A percentile compares a stretch with the other conserved stretches of the same genome.
Evolutionary conservation across 2,797 vertebrate genomes (phyloP).

Genomic region (Sebastiscus tertius): DNA sequence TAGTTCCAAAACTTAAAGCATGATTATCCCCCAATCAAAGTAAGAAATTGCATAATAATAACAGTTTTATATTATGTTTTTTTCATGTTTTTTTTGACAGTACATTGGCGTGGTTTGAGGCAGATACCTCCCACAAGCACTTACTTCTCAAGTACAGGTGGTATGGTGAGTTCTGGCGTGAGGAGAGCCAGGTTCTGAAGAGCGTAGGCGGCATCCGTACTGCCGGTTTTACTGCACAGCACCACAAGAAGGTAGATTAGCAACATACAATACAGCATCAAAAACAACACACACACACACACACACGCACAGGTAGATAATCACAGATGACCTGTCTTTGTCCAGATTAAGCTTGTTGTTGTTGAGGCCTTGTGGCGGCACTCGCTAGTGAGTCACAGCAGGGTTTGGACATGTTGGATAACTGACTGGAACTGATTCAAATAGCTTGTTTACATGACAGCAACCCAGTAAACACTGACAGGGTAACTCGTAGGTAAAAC

Average conservation of each 20-base stretch:
- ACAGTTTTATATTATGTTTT: background rate
- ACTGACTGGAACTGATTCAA: slow-evolving; percentile 7
- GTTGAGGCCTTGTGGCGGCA: slow-evolving; percentile 1
- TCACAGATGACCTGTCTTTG: slow-evolving; percentile 55
- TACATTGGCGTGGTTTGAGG: background rate
- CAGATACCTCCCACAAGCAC: slow-evolving; percentile 30
- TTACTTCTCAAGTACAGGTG: slow-evolving; percentile 97
- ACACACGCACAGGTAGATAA: slow-evolving; percentile 32
- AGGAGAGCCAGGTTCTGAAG: slow-evolving; percentile 97
- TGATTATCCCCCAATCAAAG: background rate
- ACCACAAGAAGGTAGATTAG: slow-evolving; percentile 81
- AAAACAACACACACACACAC: slow-evolving; percentile 1
- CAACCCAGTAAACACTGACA: background rate
- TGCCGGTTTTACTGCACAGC: slow-evolving; percentile 96
- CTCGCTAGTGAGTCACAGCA: slow-evolving; percentile 7
- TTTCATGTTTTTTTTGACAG: background rate
- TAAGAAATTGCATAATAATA: background rate
- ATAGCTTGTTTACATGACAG: slow-evolving; percentile 1
- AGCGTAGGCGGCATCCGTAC: slow-evolving; percentile 94
- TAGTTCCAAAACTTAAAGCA: background rate
- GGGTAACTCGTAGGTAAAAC: background rate
- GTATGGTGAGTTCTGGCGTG: slow-evolving; percentile 93
- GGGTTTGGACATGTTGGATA: slow-evolving; percentile 13
- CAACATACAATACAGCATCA: background rate
- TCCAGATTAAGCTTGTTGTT: slow-evolving; percentile 47